Percentiles rank a stretch among this genome's conserved stretches.
These are phyloP conservation scores for Zaprionus obscuricornis DNA, from an alignment of 2,888 invertebrate genomes.

Conservation along the genomic window DNA sequence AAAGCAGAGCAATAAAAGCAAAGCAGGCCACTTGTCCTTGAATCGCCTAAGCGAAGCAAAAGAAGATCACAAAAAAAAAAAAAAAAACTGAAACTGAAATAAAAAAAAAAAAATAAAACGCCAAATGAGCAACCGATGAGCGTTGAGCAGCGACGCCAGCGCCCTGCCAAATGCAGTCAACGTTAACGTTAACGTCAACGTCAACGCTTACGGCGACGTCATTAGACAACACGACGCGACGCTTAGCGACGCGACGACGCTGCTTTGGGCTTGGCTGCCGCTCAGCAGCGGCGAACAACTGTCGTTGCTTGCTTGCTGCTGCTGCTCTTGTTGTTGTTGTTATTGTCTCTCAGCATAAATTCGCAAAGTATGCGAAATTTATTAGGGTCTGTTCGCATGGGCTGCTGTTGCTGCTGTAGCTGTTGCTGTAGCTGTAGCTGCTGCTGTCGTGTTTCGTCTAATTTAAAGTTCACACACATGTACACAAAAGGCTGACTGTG, in stretches of 20 bases:
- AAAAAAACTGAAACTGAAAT: constrained; percentile 35
- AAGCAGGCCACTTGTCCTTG: constrained; percentile 70
- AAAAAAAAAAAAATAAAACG: constrained; percentile 22
- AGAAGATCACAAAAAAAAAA: constrained; percentile 52
- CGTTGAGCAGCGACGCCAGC: constrained; percentile 36
- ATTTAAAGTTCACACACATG: constrained; percentile 76
- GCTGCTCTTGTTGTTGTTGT: constrained; percentile 35
- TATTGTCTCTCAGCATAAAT: constrained; percentile 72
- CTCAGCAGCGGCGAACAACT: constrained; percentile 57
- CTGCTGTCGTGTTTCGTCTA: constrained; percentile 69
- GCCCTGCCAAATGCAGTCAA: constrained; percentile 65
- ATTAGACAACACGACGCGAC: constrained; percentile 52
- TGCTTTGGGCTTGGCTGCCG: constrained; percentile 52
- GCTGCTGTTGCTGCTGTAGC: constrained; percentile 43
- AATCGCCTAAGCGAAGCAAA: constrained; percentile 53
- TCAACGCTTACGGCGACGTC: constrained; percentile 48
- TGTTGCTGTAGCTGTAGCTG: constrained; percentile 38
- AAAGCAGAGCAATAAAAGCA: constrained; percentile 7
- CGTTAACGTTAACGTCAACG: too few species aligned
- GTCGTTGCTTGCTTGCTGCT: constrained; percentile 39
- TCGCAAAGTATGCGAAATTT: constrained; percentile 80
- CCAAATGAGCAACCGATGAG: constrained; percentile 49
- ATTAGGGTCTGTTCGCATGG: constrained; percentile 75
- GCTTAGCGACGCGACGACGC: constrained; percentile 20
- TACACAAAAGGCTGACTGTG: constrained; percentile 24